A percentile compares a stretch with the other conserved stretches of the same genome.
Evolutionary conservation across 2,888 invertebrate genomes (phyloP).

Genomic region (Esperia sulphurella): DNA sequence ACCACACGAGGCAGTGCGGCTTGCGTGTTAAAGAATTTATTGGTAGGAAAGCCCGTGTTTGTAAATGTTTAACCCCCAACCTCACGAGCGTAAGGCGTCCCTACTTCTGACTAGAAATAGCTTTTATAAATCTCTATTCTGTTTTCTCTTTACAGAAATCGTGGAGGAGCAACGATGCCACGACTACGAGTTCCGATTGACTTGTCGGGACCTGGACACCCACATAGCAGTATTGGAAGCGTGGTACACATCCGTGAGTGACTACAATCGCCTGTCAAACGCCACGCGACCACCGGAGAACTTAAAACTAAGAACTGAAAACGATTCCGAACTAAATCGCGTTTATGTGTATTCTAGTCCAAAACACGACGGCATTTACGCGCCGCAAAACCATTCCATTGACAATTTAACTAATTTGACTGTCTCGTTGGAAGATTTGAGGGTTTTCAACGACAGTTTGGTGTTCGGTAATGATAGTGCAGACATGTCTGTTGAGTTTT

Average conservation of each 20-base stretch:
- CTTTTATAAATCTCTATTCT: too few relatives aligned
- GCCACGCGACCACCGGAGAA: constrained; percentile 29
- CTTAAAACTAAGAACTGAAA: constrained; percentile 51
- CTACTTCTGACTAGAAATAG: too few relatives aligned
- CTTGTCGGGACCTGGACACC: constrained; percentile 81
- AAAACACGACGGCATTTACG: constrained; percentile 65
- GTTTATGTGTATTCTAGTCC: constrained; percentile 72
- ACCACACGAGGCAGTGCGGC: too few relatives aligned
- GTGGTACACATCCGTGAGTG: constrained; percentile 70
- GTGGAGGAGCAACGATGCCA: constrained; percentile 82
- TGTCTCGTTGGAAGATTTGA: constrained; percentile 23
- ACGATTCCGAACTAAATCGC: constrained; percentile 60
- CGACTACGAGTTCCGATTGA: constrained; percentile 79
- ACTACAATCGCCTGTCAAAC: constrained; percentile 48
- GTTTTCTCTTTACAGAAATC: constrained; percentile 77
- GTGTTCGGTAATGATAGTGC: constrained; percentile 41
- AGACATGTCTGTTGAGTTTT: constrained; percentile 45
- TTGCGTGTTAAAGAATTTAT: too few relatives aligned
- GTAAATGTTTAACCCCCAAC: too few relatives aligned
- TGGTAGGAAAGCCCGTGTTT: too few relatives aligned
- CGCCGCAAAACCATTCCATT: constrained; percentile 49
- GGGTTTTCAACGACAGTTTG: constrained; percentile 38
- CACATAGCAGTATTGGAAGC: constrained; percentile 82
- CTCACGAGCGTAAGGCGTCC: too few relatives aligned
- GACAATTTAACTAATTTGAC: constrained; percentile 28